Evolutionary conservation across 2,888 invertebrate genomes (phyloP).

Genomic region (Hedychridium roseum): DNA sequence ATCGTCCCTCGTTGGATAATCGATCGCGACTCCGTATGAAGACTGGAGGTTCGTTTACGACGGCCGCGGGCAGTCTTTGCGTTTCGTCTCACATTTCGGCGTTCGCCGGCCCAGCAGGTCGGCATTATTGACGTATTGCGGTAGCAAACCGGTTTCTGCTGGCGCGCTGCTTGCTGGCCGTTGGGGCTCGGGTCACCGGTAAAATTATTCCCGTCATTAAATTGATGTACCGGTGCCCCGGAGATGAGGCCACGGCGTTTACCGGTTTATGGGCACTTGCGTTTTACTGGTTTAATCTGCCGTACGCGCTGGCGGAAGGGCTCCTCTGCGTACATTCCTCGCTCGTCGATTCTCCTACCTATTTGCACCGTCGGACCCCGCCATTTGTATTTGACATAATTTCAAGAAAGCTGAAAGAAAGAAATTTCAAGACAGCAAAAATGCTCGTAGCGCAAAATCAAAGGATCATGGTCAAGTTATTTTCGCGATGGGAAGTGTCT

Average conservation of each 20-base stretch:
- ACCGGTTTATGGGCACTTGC: conserved; percentile 42
- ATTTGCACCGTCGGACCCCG: conserved; percentile 12
- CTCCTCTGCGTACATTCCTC: conserved; percentile 8
- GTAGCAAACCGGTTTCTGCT: conserved; percentile 38
- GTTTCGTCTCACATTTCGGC: conserved; percentile 12
- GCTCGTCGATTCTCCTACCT: conserved; percentile 13
- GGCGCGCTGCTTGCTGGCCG: conserved; percentile 24
- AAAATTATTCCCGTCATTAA: conserved; percentile 46
- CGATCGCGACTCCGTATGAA: too few species aligned
- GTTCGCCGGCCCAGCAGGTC: conserved; percentile 7
- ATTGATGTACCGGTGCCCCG: conserved; percentile 40
- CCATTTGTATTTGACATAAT: too few species aligned
- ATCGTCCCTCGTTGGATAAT: too few species aligned
- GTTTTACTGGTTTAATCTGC: conserved; percentile 48
- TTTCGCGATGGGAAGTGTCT: not conserved
- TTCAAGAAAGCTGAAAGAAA: too few species aligned
- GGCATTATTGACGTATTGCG: conserved; percentile 42
- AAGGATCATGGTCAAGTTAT: not conserved
- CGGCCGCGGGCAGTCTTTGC: conserved; percentile 13
- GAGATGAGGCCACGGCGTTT: conserved; percentile 39
- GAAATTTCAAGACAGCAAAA: too few species aligned
- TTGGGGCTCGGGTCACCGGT: conserved; percentile 33
- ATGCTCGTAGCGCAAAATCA: too few species aligned
- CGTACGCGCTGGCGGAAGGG: conserved; percentile 23
- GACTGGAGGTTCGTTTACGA: conserved; percentile 7